These are phyloP conservation scores for Melopsittacus undulatus DNA, from an alignment of 2,797 vertebrate genomes.

Conservation along the genomic window DNA sequence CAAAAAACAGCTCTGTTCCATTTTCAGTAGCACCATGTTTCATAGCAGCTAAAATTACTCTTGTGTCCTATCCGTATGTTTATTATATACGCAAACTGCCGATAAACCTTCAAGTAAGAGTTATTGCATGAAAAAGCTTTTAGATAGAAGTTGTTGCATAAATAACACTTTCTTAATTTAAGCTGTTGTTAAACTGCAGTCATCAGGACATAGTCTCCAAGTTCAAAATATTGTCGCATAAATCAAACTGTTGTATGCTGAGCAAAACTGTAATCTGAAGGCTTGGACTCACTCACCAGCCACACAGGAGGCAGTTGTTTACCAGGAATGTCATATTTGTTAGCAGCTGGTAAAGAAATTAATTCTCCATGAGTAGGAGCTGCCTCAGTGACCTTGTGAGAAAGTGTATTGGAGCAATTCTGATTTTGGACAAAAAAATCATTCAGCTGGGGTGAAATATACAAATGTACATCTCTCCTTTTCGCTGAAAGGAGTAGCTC, in stretches of 20 bases:
- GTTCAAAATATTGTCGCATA: not conserved
- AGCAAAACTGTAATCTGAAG: not conserved
- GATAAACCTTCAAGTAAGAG: not conserved
- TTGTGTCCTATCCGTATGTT: not conserved
- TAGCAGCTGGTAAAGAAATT: not conserved
- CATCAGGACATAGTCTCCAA: not conserved
- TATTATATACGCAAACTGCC: not conserved
- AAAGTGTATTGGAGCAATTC: not conserved
- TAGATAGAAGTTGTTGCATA: not conserved
- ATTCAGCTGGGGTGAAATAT: not conserved
- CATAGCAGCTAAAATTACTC: not conserved
- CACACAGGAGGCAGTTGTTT: not conserved
- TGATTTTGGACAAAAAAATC: not conserved
- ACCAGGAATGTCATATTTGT: not conserved
- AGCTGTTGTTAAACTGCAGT: not conserved
- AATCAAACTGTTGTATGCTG: not conserved
- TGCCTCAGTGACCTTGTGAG: not conserved
- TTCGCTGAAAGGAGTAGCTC: not conserved
- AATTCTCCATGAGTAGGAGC: not conserved
- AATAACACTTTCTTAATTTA: not conserved
- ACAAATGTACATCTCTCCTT: not conserved
- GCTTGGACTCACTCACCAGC: not conserved
- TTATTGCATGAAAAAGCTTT: not conserved
- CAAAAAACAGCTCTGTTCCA: not conserved
- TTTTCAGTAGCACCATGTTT: not conserved